Base-by-base conservation (phyloP, 2,888 invertebrate species). In the Melipona beecheii region DNA sequence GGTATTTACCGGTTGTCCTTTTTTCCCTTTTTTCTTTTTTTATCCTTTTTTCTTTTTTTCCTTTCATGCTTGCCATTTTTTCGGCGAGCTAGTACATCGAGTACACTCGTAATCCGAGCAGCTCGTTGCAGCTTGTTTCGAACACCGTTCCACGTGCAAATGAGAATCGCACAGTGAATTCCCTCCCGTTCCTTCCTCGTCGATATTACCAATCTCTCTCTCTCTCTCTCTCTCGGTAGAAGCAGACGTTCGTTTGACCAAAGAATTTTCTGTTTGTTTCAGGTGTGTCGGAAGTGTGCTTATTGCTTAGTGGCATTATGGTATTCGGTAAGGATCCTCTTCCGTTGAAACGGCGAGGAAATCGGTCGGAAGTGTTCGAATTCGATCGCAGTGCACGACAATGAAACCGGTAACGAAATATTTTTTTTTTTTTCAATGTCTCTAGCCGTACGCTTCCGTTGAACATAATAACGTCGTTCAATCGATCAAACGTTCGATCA, bases 211-310 rank as follows among this genome's bases (percentile, higher is more conserved):
- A 13, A n/a, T 56, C n/a, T n/a, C 6, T 21, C 6, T 31, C 24
- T 43, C 36, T 5, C 15, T 56, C n/a, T n/a, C 6, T 21, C 6
- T 31, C 24, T 43, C 66, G 43, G 24, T 6, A 68, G 27, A 43
- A 49, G 21, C n/a, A n/a, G n/a, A 6, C 17, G 50, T 36, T 50
- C n/a, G 27, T 27, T 19, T 74, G 73, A 83, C 66, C 58, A 50
- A 49, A 36, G 64, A 24, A 70, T 54, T 54, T 64, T 66, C 43
- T 71, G 64, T 62, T 68, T 85, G 84, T 86, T 86, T 2, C 86
- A 86, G 85, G 78, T 86, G 85, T 81, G 75, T 54, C 56, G 68
- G 75, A 79, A 82, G 85, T 85, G 85, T 81, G 74, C 86, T 56
- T 71, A 72, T 85, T 84, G 71, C 85, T 68, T 86, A 79, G 83